These are phyloP conservation scores for Hylyphantes graminicola DNA, from an alignment of 1,140 invertebrate genomes.

Conservation along the genomic window DNA sequence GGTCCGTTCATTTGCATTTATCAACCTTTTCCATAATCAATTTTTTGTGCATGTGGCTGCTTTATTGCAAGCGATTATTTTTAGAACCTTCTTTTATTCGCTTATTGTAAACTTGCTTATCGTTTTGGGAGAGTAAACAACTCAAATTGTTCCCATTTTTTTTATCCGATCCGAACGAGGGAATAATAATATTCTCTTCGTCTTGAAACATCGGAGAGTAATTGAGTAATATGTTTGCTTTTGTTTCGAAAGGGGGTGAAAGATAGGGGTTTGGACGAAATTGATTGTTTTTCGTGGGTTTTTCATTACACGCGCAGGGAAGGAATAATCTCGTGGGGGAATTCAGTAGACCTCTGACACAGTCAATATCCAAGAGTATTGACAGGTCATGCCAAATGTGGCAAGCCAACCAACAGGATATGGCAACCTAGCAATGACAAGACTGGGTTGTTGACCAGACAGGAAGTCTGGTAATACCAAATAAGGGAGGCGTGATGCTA, in stretches of 20 bases:
- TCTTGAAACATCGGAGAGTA: conserved; percentile 2
- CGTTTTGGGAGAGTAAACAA: conserved; percentile 30
- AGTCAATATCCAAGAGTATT: too few relatives aligned
- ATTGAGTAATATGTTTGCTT: conserved; percentile 49
- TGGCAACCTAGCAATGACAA: too few relatives aligned
- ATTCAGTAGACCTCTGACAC: conserved; percentile 6
- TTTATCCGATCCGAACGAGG: background rate
- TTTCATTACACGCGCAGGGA: conserved; percentile 34
- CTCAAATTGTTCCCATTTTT: background rate
- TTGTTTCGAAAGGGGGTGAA: background rate
- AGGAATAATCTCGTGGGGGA: conserved; percentile 11
- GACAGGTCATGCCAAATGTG: too few relatives aligned
- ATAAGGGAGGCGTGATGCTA: too few relatives aligned
- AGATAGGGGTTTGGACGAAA: background rate
- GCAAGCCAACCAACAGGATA: too few relatives aligned
- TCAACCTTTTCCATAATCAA: conserved; percentile 10
- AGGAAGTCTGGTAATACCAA: too few relatives aligned
- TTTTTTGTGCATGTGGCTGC: background rate
- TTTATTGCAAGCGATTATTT: conserved; percentile 15
- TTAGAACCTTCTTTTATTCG: background rate
- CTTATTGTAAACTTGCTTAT: conserved; percentile 15
- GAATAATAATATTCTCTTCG: conserved; percentile 7
- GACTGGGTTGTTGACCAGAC: too few relatives aligned
- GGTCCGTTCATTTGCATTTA: conserved; percentile 17
- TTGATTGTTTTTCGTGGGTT: conserved; percentile 25